Percentiles rank a stretch among this genome's conserved stretches.
Conservation (phyloP, 2,888 invertebrate species). For the Agrilus biguttatus region DNA sequence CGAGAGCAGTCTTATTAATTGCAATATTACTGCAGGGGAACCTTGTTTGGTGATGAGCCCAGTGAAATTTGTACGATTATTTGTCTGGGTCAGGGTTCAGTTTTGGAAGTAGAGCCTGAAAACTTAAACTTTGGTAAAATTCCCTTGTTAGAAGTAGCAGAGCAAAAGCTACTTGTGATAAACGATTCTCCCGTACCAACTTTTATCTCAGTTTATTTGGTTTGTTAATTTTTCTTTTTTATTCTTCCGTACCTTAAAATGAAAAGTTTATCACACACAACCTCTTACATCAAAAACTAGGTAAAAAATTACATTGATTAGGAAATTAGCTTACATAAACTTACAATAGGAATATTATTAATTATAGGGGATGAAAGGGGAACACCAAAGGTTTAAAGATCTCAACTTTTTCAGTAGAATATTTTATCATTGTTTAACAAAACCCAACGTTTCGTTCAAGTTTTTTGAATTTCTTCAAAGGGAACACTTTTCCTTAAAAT, state of each 20-base stretch:
- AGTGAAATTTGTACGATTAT: constrained; percentile 29
- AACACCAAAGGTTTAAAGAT: too few relatives aligned
- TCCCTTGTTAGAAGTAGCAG: constrained; percentile 37
- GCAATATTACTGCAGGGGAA: constrained; percentile 13
- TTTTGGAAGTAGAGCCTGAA: constrained; percentile 44
- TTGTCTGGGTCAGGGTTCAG: constrained; percentile 49
- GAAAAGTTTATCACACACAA: too few relatives aligned
- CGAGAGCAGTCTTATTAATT: not conserved
- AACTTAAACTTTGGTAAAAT: constrained; percentile 50
- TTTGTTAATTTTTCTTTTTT: constrained; percentile 1
- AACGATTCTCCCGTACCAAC: constrained; percentile 60
- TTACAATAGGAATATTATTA: too few relatives aligned
- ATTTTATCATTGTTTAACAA: too few relatives aligned
- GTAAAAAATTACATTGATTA: too few relatives aligned
- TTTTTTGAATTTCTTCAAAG: too few relatives aligned
- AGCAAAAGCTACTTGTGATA: constrained; percentile 38
- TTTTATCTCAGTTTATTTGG: not conserved
- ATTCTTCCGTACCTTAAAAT: not conserved
- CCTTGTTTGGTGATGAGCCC: constrained; percentile 8
- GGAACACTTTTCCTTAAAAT: too few relatives aligned
- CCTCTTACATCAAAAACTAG: too few relatives aligned
- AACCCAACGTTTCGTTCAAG: too few relatives aligned
- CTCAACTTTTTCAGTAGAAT: too few relatives aligned
- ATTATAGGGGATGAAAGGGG: too few relatives aligned
- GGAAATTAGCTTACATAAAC: too few relatives aligned